These are phyloP conservation scores for Sphecodes monilicornis DNA, from an alignment of 2,888 invertebrate species.

Conservation along the genomic window DNA sequence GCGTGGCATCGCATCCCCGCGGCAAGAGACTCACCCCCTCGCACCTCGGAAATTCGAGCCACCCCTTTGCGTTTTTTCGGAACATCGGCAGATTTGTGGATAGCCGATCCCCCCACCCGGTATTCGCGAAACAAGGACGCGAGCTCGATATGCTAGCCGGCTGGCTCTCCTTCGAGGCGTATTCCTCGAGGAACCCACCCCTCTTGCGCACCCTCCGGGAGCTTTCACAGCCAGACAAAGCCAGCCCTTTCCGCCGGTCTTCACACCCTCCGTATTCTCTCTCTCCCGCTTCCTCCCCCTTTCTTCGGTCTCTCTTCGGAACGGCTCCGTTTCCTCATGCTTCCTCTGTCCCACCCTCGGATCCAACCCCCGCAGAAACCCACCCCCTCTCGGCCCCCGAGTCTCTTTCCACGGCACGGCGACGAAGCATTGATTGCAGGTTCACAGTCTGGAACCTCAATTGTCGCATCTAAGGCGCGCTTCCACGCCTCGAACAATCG, in stretches of 20 bases:
- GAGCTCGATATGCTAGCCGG: conserved; percentile 66
- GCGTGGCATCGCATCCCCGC: neutral
- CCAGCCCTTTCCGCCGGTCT: conserved; percentile 74
- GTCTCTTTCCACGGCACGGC: conserved; percentile 67
- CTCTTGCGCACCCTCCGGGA: conserved; percentile 73
- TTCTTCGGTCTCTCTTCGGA: conserved; percentile 41
- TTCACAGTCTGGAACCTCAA: conserved; percentile 82
- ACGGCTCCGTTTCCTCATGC: conserved; percentile 16
- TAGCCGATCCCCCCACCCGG: conserved; percentile 40
- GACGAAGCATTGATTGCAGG: conserved; percentile 82
- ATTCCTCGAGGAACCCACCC: conserved; percentile 67
- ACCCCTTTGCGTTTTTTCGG: conserved; percentile 10
- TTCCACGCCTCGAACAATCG: conserved; percentile 82
- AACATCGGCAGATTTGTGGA: conserved; percentile 65
- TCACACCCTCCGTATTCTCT: conserved; percentile 67
- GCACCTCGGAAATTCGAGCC: neutral
- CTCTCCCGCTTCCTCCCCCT: conserved; percentile 34
- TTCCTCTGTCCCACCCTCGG: conserved; percentile 17
- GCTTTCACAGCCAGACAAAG: conserved; percentile 82
- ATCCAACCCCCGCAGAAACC: neutral
- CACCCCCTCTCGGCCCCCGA: conserved; percentile 6
- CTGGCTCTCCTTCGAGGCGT: conserved; percentile 69
- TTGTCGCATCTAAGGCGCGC: conserved; percentile 82
- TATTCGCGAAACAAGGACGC: conserved; percentile 64
- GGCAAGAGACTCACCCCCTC: neutral